Base-by-base conservation (phyloP, 2,888 invertebrate species). In the Agrochola lota region DNA sequence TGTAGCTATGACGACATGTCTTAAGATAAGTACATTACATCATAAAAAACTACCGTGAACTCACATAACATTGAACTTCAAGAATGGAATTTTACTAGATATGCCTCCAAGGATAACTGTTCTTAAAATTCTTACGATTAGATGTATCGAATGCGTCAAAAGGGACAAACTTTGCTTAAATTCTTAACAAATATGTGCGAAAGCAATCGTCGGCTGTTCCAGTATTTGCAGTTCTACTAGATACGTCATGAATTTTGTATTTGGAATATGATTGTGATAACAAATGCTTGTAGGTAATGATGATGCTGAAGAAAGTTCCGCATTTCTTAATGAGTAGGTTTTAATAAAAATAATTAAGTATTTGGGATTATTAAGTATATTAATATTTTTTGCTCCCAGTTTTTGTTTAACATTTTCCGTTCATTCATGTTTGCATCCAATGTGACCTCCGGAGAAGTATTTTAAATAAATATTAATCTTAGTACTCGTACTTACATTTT, bases 151-250 rank as follows among this genome's bases (percentile, higher is more conserved):
- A 75, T 83, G 83, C 89, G 87, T 89, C 88, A 88, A 85, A 85
- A 84, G 83, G 46, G 59, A 75, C 64, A 71, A 73, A 82, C 80
- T 91, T 90, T 89, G 73, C 81, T 78, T 83, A 87, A 88, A 85
- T 79, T 77, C 66, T 86, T 76, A 83, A 74, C 83, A 88, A 91
- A 91, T 90, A 87, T 87, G 83, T 91, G 87, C 81, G 78, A 89
- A 91, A 88, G 73, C 72, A 87, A 87, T 87, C 85, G 79, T 85
- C 74, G 66, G 78, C 60, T 77, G 60, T 69, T 67, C 67, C 35
- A 77, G 63, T 87, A 75, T 87, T 81, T 85, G 76, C 67, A 60
- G n/a, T 67, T 74, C 72, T 64, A 40, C 55, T 67, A 40, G 64
- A 76, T 55, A 81, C 84, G 81, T 78, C 83, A 77, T 77, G 52